These are phyloP conservation scores for Artemia sinica DNA, from an alignment of 2,888 invertebrate genomes.

Conservation along the genomic window DNA sequence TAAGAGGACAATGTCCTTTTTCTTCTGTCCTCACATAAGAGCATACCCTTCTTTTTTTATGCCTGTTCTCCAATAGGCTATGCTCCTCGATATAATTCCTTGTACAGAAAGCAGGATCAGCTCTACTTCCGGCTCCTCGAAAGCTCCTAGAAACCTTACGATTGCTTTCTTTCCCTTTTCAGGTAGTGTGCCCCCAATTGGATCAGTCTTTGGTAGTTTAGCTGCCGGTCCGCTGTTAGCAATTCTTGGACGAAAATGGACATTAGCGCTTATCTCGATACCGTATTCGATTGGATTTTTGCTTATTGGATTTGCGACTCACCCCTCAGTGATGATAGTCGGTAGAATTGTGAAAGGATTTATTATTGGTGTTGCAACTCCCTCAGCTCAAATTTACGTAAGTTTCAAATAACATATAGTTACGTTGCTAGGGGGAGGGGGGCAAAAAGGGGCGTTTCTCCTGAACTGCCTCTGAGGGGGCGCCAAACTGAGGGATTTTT, in stretches of 20 bases:
- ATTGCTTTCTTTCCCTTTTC: background rate
- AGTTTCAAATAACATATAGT: background rate
- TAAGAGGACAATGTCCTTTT: too few relatives aligned
- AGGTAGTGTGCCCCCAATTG: slow-evolving; percentile 22
- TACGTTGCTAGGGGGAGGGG: too few relatives aligned
- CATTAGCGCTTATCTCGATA: slow-evolving; percentile 20
- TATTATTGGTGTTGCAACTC: slow-evolving; percentile 21
- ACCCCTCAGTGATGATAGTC: slow-evolving; percentile 21
- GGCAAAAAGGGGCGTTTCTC: too few relatives aligned
- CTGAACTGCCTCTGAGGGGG: too few relatives aligned
- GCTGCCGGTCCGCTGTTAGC: slow-evolving; percentile 19
- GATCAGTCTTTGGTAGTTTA: slow-evolving; percentile 21
- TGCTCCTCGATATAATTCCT: too few relatives aligned
- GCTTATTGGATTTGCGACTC: slow-evolving; percentile 20
- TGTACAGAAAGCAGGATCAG: too few relatives aligned
- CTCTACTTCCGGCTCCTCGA: too few relatives aligned
- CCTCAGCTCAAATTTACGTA: slow-evolving; percentile 22
- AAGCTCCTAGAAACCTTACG: too few relatives aligned
- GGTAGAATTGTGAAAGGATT: slow-evolving; percentile 19
- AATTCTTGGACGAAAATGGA: slow-evolving; percentile 18
- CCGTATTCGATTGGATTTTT: slow-evolving; percentile 21
- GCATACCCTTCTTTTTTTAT: too few relatives aligned
- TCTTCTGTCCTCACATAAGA: too few relatives aligned
- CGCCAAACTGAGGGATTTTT: too few relatives aligned
- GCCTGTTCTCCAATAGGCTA: too few relatives aligned